Evolutionary conservation across 2,113 vertebrate genomes (phyloP), one percentile per base, ranked within the genome.

Genomic region (Brienomyrus brachyistius): DNA sequence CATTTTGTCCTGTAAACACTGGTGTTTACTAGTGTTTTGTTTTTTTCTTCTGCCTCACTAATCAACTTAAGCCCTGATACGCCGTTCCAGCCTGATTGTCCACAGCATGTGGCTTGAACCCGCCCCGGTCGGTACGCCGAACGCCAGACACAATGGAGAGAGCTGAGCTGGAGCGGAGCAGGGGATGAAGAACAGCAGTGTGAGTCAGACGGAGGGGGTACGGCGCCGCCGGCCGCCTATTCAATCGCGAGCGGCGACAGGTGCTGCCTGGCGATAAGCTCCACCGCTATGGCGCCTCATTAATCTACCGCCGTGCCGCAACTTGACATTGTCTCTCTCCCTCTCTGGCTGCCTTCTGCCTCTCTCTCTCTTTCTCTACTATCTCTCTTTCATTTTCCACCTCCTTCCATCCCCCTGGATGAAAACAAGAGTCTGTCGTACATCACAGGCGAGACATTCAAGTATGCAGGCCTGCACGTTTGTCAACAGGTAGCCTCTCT

Each of bases 271-370:
- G 35, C 35, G 74, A 80, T 80, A 80, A 80, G 74, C 74, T 8
- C 15, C 74, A 19, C 15, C 17, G 35, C 74, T 7, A 19, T 2
- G 11, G 74, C 5, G 35, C 74, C 74, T 80, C 74, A 80, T 80
- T 80, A 80, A 80, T 80, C 74, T 80, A 80, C 74, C 74, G 6
- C 74, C 31, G 74, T 11, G 35, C 74, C 5, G 74, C 15, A 43
- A 80, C 74, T 80, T 80, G 74, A 80, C 74, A 80, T 80, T 80
- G 74, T 40, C 74, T 80, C 74, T 80, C 74, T 80, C 74, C 35
- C 74, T 80, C 35, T 2, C 74, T 19, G 74, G 74, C 74, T 43
- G 74, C 74, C 74, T 80, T 80, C 31, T 80, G 74, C 17, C 35
- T 80, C 35, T 43, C 74, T 40, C 66, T 35, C 35, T 77, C 74